Conservation (phyloP, 2,797 vertebrate genomes). For the Chiroxiphia lanceolata region DNA sequence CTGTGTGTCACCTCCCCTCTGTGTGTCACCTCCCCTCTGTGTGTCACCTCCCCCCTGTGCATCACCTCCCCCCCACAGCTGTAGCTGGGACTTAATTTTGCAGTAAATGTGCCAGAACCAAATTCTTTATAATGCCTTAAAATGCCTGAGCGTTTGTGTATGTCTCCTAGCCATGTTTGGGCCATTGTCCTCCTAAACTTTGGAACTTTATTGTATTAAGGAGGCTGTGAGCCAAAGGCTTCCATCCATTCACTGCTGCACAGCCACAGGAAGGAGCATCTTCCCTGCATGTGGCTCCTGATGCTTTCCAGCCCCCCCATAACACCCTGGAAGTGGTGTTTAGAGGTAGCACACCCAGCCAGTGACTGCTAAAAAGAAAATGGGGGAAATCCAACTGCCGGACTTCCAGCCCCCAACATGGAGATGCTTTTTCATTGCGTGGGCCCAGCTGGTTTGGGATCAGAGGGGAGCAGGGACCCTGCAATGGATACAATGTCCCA, state of each 20-base stretch:
- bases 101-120: background rate
- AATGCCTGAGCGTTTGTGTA: rapidly evolving
- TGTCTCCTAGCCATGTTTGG: background rate
- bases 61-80: background rate
- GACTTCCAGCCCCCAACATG: background rate
- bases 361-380: background rate
- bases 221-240: background rate
- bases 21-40: background rate
- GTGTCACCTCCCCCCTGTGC: background rate
- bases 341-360: background rate
- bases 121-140: background rate
- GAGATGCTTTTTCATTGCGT: background rate
- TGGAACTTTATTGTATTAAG: background rate
- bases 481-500: background rate
- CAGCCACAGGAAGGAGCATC: background rate
- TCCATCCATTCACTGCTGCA: background rate
- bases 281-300: background rate
- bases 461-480: background rate
- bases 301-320: background rate
- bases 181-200: background rate
- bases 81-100: background rate
- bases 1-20: background rate
- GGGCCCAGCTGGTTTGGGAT: background rate
- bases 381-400: background rate
- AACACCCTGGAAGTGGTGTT: rapidly evolving